Conservation (phyloP, 2,888 invertebrate species). For the Biston stratarius region DNA sequence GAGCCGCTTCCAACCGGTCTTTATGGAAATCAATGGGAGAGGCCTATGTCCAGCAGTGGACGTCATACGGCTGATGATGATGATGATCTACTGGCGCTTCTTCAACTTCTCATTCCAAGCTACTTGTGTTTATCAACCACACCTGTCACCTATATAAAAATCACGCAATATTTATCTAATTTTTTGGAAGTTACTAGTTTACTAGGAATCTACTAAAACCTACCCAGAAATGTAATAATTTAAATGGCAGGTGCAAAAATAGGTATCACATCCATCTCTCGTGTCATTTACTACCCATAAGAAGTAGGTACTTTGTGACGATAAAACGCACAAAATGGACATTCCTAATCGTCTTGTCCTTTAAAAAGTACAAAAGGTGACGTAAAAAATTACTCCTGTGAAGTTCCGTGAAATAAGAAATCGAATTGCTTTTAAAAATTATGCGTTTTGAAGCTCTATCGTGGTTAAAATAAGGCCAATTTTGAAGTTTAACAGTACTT, state of each 20-base stretch:
- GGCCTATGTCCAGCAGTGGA: too few species aligned
- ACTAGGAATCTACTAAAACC: neutral
- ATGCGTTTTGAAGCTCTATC: constrained; percentile 1
- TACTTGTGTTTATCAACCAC: too few species aligned
- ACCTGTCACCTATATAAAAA: too few species aligned
- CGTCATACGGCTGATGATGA: too few species aligned
- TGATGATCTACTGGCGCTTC: too few species aligned
- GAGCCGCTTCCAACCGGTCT: too few species aligned
- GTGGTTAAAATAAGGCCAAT: neutral
- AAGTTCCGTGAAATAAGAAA: constrained; percentile 19
- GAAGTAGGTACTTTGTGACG: constrained; percentile 47
- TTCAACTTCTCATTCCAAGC: too few species aligned
- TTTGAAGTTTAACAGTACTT: neutral
- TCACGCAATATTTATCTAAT: too few species aligned
- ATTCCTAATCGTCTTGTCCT: constrained; percentile 80
- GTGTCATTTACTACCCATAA: constrained; percentile 74
- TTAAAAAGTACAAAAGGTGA: constrained; percentile 74
- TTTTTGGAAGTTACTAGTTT: too few species aligned
- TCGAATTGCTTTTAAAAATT: constrained; percentile 7
- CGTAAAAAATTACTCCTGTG: constrained; percentile 61
- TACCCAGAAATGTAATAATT: neutral
- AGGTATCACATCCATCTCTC: constrained; percentile 72
- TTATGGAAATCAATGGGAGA: too few species aligned
- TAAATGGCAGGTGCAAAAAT: constrained; percentile 34
- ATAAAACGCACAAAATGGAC: constrained; percentile 79